Percentiles rank a stretch among this genome's conserved stretches.
phyloP scores from a whole-genome alignment of 2,113 vertebrate genomes.

The Pteropus alecto region DNA sequence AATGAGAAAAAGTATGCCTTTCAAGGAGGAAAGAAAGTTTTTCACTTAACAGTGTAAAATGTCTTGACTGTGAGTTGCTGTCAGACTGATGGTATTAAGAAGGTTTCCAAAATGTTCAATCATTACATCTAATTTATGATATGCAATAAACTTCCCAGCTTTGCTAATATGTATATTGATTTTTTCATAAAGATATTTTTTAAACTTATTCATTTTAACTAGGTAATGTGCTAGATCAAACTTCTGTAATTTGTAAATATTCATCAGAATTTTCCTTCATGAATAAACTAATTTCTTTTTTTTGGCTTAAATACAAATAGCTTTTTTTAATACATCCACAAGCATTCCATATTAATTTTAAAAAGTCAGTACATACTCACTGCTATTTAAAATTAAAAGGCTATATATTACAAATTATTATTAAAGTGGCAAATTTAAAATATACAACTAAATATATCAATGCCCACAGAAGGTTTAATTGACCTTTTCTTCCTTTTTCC shows the following conservation, averaged over 20 bases:
- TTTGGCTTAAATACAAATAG: slow-evolving; percentile 9
- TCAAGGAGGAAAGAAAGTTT: not conserved
- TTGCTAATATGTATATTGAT: not conserved
- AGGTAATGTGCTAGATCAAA: not conserved
- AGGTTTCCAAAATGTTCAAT: not conserved
- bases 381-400: slow-evolving; percentile 20
- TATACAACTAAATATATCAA: not conserved
- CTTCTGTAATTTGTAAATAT: slow-evolving; percentile 23
- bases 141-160: not conserved
- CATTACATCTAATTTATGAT: not conserved
- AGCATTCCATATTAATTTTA: not conserved
- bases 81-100: not conserved
- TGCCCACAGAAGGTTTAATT: not conserved
- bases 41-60: not conserved
- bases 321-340: not conserved
- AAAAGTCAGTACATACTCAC: not conserved
- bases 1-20: slow-evolving; percentile 1
- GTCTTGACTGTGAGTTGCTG: not conserved
- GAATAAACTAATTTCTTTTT: not conserved
- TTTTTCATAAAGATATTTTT: not conserved
- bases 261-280: slow-evolving; percentile 31
- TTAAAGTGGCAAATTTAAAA: not conserved
- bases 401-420: not conserved
- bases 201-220: slow-evolving; percentile 5
- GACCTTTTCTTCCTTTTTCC: slow-evolving; percentile 34